Evolutionary conservation across 2,888 invertebrate genomes (phyloP).

Genomic region (Heteropelma amictum): DNA sequence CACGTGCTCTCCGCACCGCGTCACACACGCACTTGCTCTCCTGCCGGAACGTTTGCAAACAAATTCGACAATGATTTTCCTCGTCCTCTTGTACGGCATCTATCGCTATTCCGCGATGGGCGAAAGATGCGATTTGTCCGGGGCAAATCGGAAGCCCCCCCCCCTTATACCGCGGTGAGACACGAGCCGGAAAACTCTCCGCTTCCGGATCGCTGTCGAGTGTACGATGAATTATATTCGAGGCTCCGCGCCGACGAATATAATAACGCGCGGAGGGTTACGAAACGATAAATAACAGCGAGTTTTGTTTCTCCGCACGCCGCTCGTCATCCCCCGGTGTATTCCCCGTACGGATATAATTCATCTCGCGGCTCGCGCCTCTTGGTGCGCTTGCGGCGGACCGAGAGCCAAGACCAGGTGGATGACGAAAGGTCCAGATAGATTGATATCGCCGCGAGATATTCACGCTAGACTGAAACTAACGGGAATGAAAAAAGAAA

Average conservation of each 20-base stretch:
- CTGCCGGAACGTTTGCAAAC: no score
- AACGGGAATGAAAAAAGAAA: neutral
- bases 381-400: neutral
- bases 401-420: slow-evolving; percentile 23
- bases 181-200: no score
- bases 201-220: neutral
- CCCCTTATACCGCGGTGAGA: no score
- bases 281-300: slow-evolving; percentile 4
- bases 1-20: no score
- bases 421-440: slow-evolving; percentile 28
- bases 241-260: neutral
- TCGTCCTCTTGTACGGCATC: no score
- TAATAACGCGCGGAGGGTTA: neutral
- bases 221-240: no score
- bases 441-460: slow-evolving; percentile 48
- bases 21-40: slow-evolving; percentile 70
- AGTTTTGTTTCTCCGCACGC: slow-evolving; percentile 37
- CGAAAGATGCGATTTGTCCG: neutral
- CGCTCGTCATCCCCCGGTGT: slow-evolving; percentile 3
- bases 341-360: neutral
- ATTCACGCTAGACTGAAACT: slow-evolving; percentile 30
- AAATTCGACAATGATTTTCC: slow-evolving; percentile 55
- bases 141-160: no score
- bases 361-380: neutral
- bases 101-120: no score